phyloP scores from a whole-genome alignment of 2,797 vertebrate species.

The Rhabdomys pumilio region DNA sequence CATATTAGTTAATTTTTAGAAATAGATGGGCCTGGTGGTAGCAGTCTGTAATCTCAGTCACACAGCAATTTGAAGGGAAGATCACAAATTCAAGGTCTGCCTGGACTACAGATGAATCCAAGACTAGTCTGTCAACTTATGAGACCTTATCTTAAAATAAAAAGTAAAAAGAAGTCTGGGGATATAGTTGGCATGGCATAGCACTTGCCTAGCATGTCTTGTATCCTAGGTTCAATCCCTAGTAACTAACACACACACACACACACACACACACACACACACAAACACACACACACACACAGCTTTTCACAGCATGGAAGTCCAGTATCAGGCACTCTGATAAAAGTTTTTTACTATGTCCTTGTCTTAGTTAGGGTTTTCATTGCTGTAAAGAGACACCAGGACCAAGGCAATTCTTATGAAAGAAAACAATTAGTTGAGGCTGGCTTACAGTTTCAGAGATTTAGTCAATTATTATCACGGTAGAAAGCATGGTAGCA shows the following conservation, averaged over 20 bases:
- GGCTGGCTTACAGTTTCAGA: background rate
- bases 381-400: background rate
- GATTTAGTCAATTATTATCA: background rate
- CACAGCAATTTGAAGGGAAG: background rate
- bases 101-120: background rate
- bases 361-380: background rate
- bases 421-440: background rate
- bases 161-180: background rate
- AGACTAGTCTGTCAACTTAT: background rate
- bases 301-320: background rate
- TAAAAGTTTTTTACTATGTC: background rate
- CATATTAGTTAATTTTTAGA: background rate
- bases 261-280: background rate
- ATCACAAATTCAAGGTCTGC: background rate
- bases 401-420: background rate
- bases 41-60: background rate
- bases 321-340: background rate
- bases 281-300: background rate
- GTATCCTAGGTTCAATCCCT: background rate
- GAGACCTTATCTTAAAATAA: background rate
- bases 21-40: background rate
- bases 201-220: background rate
- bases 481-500: background rate
- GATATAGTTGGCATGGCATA: background rate
- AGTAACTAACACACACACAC: background rate